Conservation (phyloP, 2,113 vertebrate genomes). For the Nibea albiflora region DNA sequence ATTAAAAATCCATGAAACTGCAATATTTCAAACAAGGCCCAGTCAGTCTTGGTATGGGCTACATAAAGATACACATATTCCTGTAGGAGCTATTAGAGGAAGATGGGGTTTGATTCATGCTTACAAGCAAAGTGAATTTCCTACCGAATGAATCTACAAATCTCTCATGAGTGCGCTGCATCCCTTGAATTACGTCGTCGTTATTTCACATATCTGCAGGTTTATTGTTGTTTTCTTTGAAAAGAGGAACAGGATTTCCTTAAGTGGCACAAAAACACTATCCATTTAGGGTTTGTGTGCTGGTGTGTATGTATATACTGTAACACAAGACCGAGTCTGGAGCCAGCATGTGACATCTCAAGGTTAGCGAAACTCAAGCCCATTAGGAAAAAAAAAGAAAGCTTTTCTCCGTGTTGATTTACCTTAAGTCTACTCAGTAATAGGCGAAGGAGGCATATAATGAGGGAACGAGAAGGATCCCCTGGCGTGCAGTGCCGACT, state of each 20-base stretch:
- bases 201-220: background rate
- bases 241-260: conserved; percentile 2
- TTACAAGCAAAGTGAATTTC: conserved; percentile 36
- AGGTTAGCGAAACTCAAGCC: conserved; percentile 43
- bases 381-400: conserved; percentile 23
- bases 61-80: conserved; percentile 24
- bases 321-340: background rate
- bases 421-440: conserved; percentile 30
- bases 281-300: conserved; percentile 1
- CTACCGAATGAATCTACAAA: conserved; percentile 18
- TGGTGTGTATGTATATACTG: background rate
- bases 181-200: conserved; percentile 4
- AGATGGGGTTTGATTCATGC: conserved; percentile 28
- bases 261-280: conserved; percentile 9
- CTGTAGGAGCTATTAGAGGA: conserved; percentile 23
- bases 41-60: conserved; percentile 8
- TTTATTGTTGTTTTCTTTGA: background rate
- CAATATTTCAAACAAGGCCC: conserved; percentile 42
- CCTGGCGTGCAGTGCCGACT: background rate
- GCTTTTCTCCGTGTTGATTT: conserved; percentile 35
- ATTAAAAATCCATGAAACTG: conserved; percentile 51
- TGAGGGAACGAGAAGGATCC: conserved; percentile 47
- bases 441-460: conserved; percentile 44
- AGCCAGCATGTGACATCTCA: conserved; percentile 17
- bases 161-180: conserved; percentile 4